Evolutionary conservation across 2,113 vertebrate species (phyloP).

Genomic region (Thamnaconus septentrionalis): DNA sequence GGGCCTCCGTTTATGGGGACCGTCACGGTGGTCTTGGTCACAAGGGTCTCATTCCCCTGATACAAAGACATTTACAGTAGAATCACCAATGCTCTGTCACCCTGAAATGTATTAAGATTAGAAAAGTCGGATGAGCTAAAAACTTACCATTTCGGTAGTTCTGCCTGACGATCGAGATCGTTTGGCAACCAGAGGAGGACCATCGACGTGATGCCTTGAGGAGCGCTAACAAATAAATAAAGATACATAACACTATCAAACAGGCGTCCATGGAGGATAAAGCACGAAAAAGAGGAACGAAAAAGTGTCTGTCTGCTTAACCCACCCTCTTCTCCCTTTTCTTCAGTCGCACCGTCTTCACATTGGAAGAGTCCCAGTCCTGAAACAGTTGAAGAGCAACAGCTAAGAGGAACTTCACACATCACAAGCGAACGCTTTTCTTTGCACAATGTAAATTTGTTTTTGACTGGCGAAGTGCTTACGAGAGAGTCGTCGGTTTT

Average conservation of each 20-base stretch:
- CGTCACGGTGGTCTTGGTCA: slow-evolving; percentile 92
- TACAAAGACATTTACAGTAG: accelerated
- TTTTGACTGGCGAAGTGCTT: slow-evolving; percentile 41
- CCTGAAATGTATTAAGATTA: background rate
- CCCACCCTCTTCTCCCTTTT: slow-evolving; percentile 92
- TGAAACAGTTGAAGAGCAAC: slow-evolving; percentile 51
- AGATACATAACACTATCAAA: background rate
- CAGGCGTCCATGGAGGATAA: background rate
- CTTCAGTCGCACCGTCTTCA: slow-evolving; percentile 87
- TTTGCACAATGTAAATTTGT: background rate
- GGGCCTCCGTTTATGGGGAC: slow-evolving; percentile 88
- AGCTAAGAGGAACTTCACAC: background rate
- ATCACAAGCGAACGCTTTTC: background rate
- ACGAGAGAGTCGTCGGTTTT: slow-evolving; percentile 96
- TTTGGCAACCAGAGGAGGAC: slow-evolving; percentile 84
- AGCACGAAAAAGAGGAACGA: background rate
- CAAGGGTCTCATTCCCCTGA: slow-evolving; percentile 91
- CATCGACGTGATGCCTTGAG: slow-evolving; percentile 86
- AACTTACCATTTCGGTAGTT: slow-evolving; percentile 79
- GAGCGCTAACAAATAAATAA: slow-evolving; percentile 81
- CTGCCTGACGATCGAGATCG: slow-evolving; percentile 86
- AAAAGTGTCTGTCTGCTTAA: background rate
- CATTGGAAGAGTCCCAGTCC: slow-evolving; percentile 94
- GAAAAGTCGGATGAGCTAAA: background rate
- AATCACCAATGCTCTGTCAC: background rate